These are phyloP conservation scores for Diogma glabrata DNA, from an alignment of 2,888 invertebrate species.

Conservation along the genomic window DNA sequence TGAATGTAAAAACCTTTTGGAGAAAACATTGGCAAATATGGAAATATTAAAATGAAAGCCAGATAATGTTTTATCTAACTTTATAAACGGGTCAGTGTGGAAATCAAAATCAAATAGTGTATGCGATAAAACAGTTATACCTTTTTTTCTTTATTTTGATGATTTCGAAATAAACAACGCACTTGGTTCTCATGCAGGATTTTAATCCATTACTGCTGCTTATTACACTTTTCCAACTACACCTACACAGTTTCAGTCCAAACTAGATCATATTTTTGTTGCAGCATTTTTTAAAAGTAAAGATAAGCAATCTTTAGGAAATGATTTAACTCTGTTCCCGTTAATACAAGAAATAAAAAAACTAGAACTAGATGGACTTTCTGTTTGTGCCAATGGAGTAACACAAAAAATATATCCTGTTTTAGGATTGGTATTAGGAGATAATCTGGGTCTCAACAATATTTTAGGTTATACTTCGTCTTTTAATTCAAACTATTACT, in stretches of 20 bases:
- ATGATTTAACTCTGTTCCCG: not conserved
- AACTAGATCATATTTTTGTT: slow-evolving; percentile 2
- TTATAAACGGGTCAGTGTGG: not conserved
- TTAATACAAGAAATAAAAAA: not conserved
- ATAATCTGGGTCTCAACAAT: not conserved
- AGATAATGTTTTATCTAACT: not conserved
- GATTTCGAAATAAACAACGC: not conserved
- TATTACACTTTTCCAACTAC: not conserved
- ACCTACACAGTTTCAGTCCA: not conserved
- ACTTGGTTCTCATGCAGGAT: not conserved
- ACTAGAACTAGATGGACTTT: not conserved
- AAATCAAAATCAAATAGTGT: not conserved
- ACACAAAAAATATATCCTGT: not conserved
- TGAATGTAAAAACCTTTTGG: not conserved
- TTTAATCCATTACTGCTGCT: not conserved
- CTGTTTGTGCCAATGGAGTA: not conserved
- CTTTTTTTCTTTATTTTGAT: slow-evolving; percentile 1
- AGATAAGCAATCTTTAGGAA: not conserved
- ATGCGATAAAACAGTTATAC: not conserved
- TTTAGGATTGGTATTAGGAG: not conserved
- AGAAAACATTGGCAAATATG: not conserved
- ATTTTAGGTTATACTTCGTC: not conserved
- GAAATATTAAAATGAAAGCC: not conserved
- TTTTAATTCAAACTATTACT: not conserved
- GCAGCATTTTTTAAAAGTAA: not conserved